Percentiles rank a stretch among this genome's conserved stretches.
Conservation (phyloP, 1,140 invertebrate species). For the Drosophila virilis region DNA sequence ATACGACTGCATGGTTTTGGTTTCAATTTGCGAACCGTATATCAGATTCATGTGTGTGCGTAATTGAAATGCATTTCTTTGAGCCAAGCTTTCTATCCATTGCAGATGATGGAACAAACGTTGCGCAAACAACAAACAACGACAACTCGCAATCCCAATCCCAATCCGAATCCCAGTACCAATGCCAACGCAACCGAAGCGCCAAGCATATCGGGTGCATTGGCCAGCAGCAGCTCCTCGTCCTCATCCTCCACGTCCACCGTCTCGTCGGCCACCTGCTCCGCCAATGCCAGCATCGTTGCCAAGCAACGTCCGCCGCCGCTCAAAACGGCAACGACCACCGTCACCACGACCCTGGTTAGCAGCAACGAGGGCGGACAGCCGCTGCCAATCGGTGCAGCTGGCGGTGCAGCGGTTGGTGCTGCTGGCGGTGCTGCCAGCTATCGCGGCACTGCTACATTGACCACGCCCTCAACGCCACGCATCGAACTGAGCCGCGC, state of each 20-base stretch:
- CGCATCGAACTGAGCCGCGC: constrained; percentile 94
- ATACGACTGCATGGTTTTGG: constrained; percentile 46
- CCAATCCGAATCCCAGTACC: background rate
- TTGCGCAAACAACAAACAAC: constrained; percentile 57
- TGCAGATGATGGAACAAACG: constrained; percentile 72
- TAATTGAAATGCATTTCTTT: background rate
- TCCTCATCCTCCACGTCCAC: constrained; percentile 62
- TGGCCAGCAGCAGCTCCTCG: constrained; percentile 27
- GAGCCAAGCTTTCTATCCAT: background rate
- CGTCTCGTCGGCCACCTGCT: constrained; percentile 65
- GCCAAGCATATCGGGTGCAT: constrained; percentile 46
- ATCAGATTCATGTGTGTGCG: constrained; percentile 12
- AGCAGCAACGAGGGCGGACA: constrained; percentile 72
- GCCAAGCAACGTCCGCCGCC: constrained; percentile 75
- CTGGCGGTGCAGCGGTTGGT: background rate
- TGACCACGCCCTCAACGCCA: constrained; percentile 90
- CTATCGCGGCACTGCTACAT: constrained; percentile 65
- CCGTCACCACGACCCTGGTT: constrained; percentile 65
- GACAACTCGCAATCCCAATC: constrained; percentile 26
- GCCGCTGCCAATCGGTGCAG: constrained; percentile 38
- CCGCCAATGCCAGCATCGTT: constrained; percentile 55
- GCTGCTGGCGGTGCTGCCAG: background rate
- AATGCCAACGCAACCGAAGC: constrained; percentile 43
- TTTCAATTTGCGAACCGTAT: constrained; percentile 56
- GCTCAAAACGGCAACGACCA: constrained; percentile 74